Evolutionary conservation across 2,888 invertebrate species (phyloP).

Genomic region (Nudaria mundana): DNA sequence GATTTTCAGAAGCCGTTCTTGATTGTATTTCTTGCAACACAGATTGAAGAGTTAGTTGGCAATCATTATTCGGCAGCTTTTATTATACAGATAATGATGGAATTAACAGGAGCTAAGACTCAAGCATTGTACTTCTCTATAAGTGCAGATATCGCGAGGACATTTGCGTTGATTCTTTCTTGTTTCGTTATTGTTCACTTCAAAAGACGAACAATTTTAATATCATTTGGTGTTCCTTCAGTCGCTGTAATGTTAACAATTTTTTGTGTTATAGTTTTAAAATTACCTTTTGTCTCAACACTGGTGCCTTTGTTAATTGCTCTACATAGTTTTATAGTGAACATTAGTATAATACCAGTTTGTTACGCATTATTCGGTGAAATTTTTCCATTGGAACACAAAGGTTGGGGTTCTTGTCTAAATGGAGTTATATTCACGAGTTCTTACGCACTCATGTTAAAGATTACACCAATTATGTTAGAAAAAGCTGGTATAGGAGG

Average conservation of each 20-base stretch:
- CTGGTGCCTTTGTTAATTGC: background rate
- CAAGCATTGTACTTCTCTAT: background rate
- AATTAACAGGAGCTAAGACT: background rate
- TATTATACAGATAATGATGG: background rate
- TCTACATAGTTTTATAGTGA: background rate
- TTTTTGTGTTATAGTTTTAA: background rate
- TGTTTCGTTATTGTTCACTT: background rate
- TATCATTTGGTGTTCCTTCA: background rate
- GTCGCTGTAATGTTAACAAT: slow-evolving; percentile 2
- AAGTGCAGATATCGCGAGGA: background rate
- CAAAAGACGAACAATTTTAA: slow-evolving; percentile 1
- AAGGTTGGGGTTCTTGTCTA: background rate
- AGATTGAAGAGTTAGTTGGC: background rate
- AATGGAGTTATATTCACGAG: slow-evolving; percentile 39
- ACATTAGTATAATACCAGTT: slow-evolving; percentile 1
- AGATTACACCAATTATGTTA: slow-evolving; percentile 43
- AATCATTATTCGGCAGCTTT: slow-evolving; percentile 1
- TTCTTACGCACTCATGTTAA: slow-evolving; percentile 37
- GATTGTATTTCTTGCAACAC: background rate
- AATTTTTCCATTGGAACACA: slow-evolving; percentile 1
- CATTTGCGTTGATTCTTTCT: background rate
- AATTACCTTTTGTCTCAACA: background rate
- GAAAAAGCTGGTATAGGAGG: slow-evolving; percentile 1
- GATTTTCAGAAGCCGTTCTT: background rate
- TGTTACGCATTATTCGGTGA: background rate